Evolutionary conservation across 1,140 invertebrate species (phyloP).

Genomic region (Solenopsis fugax): DNA sequence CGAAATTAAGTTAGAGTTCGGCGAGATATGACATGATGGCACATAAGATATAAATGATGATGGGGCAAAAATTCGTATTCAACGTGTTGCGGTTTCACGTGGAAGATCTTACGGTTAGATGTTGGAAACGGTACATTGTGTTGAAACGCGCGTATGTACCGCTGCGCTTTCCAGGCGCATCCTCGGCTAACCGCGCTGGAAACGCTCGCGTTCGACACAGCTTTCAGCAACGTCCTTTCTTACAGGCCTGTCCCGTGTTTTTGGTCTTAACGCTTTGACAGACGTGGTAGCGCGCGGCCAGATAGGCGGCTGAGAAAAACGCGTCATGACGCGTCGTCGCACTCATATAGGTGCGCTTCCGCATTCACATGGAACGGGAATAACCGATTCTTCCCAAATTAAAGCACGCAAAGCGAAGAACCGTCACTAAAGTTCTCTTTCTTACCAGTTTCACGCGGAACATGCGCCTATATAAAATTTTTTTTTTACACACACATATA

Average conservation of each 20-base stretch:
- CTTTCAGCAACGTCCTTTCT: conserved; percentile 60
- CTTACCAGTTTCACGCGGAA: background rate
- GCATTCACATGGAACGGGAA: conserved; percentile 14
- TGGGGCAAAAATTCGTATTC: conserved; percentile 65
- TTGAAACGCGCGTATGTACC: conserved; percentile 29
- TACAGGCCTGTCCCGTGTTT: conserved; percentile 57
- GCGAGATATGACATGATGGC: conserved; percentile 24
- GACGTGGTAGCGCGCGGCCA: conserved; percentile 44
- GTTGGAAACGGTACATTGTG: conserved; percentile 73
- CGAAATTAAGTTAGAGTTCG: conserved; percentile 40
- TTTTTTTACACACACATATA: too few species aligned
- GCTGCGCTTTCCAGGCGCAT: conserved; percentile 65
- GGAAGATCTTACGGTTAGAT: conserved; percentile 65
- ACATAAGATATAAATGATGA: conserved; percentile 42
- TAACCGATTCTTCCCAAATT: conserved; percentile 20
- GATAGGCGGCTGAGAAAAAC: conserved; percentile 29
- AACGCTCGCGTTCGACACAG: conserved; percentile 48
- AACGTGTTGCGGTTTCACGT: conserved; percentile 71
- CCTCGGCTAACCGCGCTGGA: conserved; percentile 54
- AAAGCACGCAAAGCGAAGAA: background rate
- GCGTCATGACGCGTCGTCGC: conserved; percentile 13
- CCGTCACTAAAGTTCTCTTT: background rate
- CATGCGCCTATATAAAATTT: background rate
- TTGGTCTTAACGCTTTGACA: conserved; percentile 50
- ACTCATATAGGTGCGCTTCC: conserved; percentile 22